Percentiles rank a stretch among this genome's conserved stretches.
Evolutionary conservation across 2,113 vertebrate species (phyloP).

Genomic region (Prionailurus bengalensis): DNA sequence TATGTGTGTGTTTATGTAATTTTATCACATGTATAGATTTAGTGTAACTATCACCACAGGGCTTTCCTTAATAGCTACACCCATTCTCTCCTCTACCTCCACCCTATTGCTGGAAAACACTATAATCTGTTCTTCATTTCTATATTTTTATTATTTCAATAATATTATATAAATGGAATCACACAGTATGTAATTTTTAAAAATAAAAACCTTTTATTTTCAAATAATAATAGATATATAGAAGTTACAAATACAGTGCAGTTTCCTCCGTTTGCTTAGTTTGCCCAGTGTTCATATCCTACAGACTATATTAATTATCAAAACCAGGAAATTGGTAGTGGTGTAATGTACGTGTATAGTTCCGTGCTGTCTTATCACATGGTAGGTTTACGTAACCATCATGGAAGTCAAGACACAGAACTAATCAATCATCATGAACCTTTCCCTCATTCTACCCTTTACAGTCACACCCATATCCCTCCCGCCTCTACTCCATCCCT

Average conservation of each 20-base stretch:
- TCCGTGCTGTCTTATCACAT: neutral
- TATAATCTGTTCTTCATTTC: neutral
- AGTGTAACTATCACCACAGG: neutral
- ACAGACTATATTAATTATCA: neutral
- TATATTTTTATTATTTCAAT: conserved; percentile 15
- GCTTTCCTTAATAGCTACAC: neutral
- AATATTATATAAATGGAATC: neutral
- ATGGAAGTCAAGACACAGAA: neutral
- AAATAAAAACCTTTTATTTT: neutral
- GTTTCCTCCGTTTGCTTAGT: neutral
- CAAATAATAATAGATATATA: neutral
- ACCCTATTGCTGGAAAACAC: neutral
- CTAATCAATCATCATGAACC: neutral
- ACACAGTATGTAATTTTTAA: neutral
- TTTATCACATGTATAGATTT: neutral
- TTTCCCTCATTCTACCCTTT: neutral
- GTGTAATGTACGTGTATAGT: neutral
- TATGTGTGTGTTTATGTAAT: neutral
- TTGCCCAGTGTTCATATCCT: neutral
- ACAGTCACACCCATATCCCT: neutral
- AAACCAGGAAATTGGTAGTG: neutral
- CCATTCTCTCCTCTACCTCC: neutral
- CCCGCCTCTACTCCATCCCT: neutral
- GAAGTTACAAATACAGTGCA: neutral
- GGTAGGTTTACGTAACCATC: neutral